Percentiles rank a stretch among this genome's conserved stretches.
Conservation (phyloP, 2,113 vertebrate species). For the Theristicus caerulescens region DNA sequence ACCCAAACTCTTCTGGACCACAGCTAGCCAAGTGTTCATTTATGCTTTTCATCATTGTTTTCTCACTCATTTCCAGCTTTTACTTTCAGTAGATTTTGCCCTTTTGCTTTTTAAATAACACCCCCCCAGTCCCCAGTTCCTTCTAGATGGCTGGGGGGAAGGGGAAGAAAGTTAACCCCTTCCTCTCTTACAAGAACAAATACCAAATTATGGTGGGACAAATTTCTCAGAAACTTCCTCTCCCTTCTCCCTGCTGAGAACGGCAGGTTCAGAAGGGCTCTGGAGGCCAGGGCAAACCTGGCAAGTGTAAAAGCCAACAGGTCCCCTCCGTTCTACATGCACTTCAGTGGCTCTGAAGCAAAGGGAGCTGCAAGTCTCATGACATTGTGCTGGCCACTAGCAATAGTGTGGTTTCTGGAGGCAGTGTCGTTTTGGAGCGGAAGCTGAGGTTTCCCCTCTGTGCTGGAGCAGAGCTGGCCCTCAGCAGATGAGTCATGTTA, state of each 20-base stretch:
- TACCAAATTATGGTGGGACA: neutral
- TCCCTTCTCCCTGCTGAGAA: neutral
- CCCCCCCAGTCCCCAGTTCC: neutral
- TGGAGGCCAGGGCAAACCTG: neutral
- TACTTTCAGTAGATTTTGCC: neutral
- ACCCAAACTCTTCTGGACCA: neutral
- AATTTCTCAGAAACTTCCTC: neutral
- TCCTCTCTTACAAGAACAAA: neutral
- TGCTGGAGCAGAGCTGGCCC: neutral
- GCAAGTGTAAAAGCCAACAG: neutral
- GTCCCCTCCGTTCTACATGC: rapidly evolving
- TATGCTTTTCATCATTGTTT: neutral
- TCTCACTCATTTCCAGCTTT: neutral
- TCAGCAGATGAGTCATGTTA: neutral
- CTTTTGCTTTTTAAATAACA: neutral
- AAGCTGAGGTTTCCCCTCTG: conserved; percentile 36
- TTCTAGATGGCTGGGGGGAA: neutral
- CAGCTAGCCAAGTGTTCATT: neutral
- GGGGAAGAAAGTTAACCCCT: neutral
- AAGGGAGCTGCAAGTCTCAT: neutral
- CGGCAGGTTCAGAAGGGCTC: neutral
- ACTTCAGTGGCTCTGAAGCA: neutral
- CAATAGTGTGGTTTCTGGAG: neutral
- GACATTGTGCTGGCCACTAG: neutral
- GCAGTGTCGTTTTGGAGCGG: neutral